Evolutionary conservation across 2,888 invertebrate genomes (phyloP), one percentile per base, ranked within the genome.

Genomic region (Drosophila rellima): DNA sequence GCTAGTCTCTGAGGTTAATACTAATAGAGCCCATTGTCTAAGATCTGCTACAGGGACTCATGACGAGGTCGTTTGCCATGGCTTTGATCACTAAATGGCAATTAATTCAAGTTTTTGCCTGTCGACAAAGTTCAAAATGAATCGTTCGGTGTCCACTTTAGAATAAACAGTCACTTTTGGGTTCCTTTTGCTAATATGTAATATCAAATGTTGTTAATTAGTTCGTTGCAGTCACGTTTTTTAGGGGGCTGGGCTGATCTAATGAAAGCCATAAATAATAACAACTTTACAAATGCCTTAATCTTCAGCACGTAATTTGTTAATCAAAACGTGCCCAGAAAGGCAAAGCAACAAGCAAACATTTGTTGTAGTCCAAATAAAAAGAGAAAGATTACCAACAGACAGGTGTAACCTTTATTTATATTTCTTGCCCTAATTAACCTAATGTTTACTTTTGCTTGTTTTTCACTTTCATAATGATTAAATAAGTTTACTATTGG

Each of bases 181-280:
- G 35, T 37, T 44, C n/a, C 10, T 40, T 42, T 23, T 1, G 26
- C 35, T 55, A 45, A 68, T 57, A 35, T 59, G 57, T 64, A 61
- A 74, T 33, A 51, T 31, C 61, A 61, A 68, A 64, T 42, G 37
- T 40, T 18, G 57, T 55, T 75, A 75, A 75, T 75, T 78, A 69
- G 78, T 39, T 31, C 13, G 61, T 54, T 23, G 42, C 4, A 74
- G 59, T 75, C 75, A 75, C 75, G 75, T 69, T 78, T 75, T 37
- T 23, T 33, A 10, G 60, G 29, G 42, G 71, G 59, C 55, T 67
- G 40, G 51, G 52, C 50, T 39, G 26, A n/a, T 23, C 47, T 66
- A 73, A 70, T 51, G 57, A 63, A 59, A 82, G 59, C 57, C 77
- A 85, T 71, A 85, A 79, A 65, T 75, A 81, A 84, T 68, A 79